Evolutionary conservation across 92 coral and sea anemone species (phyloP).

Genomic region (Nematostella vectensis): DNA sequence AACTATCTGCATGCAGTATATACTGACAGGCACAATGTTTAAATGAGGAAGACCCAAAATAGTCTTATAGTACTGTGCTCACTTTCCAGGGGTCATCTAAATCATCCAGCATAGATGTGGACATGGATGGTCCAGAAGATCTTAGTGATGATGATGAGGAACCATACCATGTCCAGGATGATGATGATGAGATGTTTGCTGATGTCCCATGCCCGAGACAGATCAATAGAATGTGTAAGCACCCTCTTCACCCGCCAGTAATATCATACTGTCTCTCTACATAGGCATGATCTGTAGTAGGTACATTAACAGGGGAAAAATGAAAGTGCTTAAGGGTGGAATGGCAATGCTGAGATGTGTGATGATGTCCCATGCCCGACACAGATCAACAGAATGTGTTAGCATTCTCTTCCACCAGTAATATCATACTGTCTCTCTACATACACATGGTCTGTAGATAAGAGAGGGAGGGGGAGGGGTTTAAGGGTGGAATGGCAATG

Average conservation of each 20-base stretch:
- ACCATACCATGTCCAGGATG: conserved; percentile 33
- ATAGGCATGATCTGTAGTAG: no score
- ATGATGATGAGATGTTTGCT: conserved; percentile 85
- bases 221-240: conserved; percentile 64
- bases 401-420: neutral
- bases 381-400: conserved; percentile 68
- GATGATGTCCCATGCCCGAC: conserved; percentile 55
- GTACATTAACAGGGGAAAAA: no score
- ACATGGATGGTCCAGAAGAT: conserved; percentile 60
- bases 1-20: no score
- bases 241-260: neutral
- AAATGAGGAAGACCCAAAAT: no score
- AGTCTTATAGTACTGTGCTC: no score
- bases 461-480: no score
- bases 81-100: conserved; percentile 19
- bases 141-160: conserved; percentile 82
- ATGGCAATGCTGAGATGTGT: conserved; percentile 85
- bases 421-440: no score
- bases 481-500: conserved; percentile 87
- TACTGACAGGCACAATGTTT: no score
- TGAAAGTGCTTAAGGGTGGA: no score
- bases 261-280: no score
- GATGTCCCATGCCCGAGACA: conserved; percentile 68
- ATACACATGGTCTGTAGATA: no score
- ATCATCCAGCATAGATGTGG: conserved; percentile 52